phyloP scores from a whole-genome alignment of 2,797 vertebrate genomes.

The Anableps anableps region DNA sequence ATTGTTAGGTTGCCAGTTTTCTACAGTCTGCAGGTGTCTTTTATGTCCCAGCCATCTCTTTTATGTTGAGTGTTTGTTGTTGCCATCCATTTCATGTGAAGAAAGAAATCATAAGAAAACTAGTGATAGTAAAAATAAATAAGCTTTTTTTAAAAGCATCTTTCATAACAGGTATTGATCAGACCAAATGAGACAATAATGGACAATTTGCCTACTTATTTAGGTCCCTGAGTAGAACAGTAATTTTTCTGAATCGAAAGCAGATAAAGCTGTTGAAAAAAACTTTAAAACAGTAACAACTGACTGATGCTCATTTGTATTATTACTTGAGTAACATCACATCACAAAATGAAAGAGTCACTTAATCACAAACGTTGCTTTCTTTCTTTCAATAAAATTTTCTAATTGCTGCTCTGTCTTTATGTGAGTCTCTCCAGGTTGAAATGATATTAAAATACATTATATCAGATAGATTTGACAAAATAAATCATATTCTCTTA shows the following conservation, averaged over 20 bases:
- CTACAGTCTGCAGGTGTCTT: slow-evolving; percentile 27
- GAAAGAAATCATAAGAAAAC: background rate
- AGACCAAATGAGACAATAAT: slow-evolving; percentile 37
- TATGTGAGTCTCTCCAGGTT: no score
- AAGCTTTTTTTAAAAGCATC: background rate
- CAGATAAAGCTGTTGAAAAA: slow-evolving; percentile 40
- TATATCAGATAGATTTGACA: no score
- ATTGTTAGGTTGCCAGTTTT: slow-evolving; percentile 42
- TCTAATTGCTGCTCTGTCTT: no score
- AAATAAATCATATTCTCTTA: background rate
- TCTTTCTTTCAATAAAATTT: no score
- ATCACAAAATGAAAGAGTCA: slow-evolving; percentile 26
- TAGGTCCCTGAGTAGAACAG: slow-evolving; percentile 8
- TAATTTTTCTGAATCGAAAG: slow-evolving; percentile 6
- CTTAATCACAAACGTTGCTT: slow-evolving; percentile 15
- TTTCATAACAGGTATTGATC: slow-evolving; percentile 22
- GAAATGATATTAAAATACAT: no score
- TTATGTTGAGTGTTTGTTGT: slow-evolving; percentile 21
- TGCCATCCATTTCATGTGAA: background rate
- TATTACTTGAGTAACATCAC: slow-evolving; percentile 29
- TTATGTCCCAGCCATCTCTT: slow-evolving; percentile 23
- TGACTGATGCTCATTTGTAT: slow-evolving; percentile 46
- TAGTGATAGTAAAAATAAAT: background rate
- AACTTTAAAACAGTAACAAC: slow-evolving; percentile 31
- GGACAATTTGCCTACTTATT: slow-evolving; percentile 24